A percentile compares a stretch with the other conserved stretches of the same genome.
phyloP scores from a whole-genome alignment of 2,888 invertebrate species.

The Aspidapion aeneum region DNA sequence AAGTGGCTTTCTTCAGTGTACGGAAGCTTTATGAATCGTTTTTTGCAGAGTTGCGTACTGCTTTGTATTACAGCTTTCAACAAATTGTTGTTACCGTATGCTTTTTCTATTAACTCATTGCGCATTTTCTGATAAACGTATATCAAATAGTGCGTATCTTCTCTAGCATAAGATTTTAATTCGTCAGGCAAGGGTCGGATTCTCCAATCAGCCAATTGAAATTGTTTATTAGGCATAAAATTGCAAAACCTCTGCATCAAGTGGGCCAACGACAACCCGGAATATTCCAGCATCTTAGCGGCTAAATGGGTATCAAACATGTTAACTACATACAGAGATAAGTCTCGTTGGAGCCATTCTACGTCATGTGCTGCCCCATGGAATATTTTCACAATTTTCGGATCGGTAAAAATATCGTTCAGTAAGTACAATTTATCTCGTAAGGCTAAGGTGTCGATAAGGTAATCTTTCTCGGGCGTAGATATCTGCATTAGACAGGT shows the following conservation, averaged over 20 bases:
- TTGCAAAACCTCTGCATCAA: constrained; percentile 76
- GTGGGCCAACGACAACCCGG: constrained; percentile 71
- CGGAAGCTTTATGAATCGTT: constrained; percentile 75
- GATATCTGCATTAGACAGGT: constrained; percentile 96
- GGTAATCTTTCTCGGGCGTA: constrained; percentile 74
- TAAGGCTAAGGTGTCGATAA: constrained; percentile 84
- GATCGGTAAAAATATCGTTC: constrained; percentile 88
- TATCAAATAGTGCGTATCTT: constrained; percentile 92
- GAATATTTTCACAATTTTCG: constrained; percentile 85
- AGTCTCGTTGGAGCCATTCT: constrained; percentile 92
- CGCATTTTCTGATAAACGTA: constrained; percentile 81
- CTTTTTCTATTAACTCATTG: constrained; percentile 66
- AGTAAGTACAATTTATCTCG: constrained; percentile 76
- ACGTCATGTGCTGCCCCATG: constrained; percentile 91
- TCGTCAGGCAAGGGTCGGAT: constrained; percentile 83
- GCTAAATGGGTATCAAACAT: constrained; percentile 96
- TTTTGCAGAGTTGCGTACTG: constrained; percentile 72
- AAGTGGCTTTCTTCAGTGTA: constrained; percentile 67
- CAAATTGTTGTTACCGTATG: constrained; percentile 58
- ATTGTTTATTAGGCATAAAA: constrained; percentile 81
- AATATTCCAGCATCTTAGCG: constrained; percentile 66
- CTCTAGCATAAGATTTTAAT: constrained; percentile 80
- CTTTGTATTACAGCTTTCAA: constrained; percentile 68
- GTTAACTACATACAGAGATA: constrained; percentile 92
- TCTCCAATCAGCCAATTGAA: constrained; percentile 94